Evolutionary conservation across 2,113 vertebrate genomes (phyloP), one percentile per base, ranked within the genome.

Genomic region (Salvelinus sp.): DNA sequence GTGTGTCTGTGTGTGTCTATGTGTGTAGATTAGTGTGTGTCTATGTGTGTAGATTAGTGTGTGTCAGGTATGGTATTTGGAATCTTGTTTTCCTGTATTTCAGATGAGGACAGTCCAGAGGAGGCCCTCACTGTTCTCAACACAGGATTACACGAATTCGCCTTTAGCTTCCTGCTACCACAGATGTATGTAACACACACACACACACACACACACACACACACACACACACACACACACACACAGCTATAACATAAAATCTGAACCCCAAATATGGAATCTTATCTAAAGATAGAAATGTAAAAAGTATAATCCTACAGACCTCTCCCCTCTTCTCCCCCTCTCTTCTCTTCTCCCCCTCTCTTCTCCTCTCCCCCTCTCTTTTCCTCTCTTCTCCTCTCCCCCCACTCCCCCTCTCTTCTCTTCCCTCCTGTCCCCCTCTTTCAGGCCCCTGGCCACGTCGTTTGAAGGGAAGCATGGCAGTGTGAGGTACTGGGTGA

Each of bases 391-490:
- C 27, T 23, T 23, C 27, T 27, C 27, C 27, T 28, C 28, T 28
- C 27, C 27, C 27, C 25, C 13, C 3, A 0, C 30, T 30, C 30
- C 30, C 30, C 30, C 30, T 3, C 30, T 30, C 1, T 27, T 27
- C 23, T 23, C 23, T 27, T 27, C 10, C 7, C 67, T 6, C 20
- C 60, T 18, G 28, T 10, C 47, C 12, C 60, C 30, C 6, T 38
- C 38, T 44, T 4, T 33, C 93, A 99, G 97, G 96, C 95, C 97
- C 91, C 93, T 99, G 94, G 97, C 97, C 95, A 99, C 97, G 89
- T 99, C 97, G 90, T 99, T 99, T 78, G 97, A 99, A 92, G 97
- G 97, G 92, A 97, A 97, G 93, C 96, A 99, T 78, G 97, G 97
- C 92, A 97, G 96, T 89, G 96, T 99, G 90, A 94, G 97, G 77